Evolutionary conservation across 2,888 invertebrate genomes (phyloP), one percentile per base, ranked within the genome.

Genomic region (Caenorhabditis panamensis): DNA sequence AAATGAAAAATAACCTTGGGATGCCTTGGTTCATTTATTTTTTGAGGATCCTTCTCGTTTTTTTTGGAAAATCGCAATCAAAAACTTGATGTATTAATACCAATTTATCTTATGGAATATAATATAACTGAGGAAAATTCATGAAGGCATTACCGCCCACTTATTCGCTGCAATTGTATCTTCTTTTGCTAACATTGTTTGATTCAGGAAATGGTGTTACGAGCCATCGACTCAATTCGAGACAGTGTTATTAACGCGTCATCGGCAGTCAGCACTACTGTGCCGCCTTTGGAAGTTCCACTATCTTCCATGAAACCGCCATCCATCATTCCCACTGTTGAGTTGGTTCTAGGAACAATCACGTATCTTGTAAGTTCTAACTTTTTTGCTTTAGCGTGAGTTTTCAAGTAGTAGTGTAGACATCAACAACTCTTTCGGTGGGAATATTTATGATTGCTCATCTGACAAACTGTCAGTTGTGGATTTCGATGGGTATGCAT

Each of bases 291-390:
- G 53, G 80, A 75, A n/a, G 28, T 69, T 36, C 79, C 82, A 47
- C 31, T 79, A 26, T 58, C 79, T 20, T 68, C 68, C 11, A 63
- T 77, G 51, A 63, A 72, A 6, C 51, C 72, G 26, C 69, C 73
- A 22, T 73, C 73, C n/a, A 77, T 82, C 51, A 82, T 82, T 62
- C 87, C 87, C 41, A 83, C 86, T n/a, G 88, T 89, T 37, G 91
- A 91, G 64, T 68, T 91, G 26, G 85, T 91, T n/a, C 78, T 91
- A 36, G 91, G 91, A 59, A 88, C 95, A n/a, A 92, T 95, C 83
- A 94, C 95, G 2, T 93, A 96, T 26, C 93, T 95, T 78, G 93
- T 96, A 86, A 95, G 88, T 84, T 63, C 24, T n/a, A 24, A 41
- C 41, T 36, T 54, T 37, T 0, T 41, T 13, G 22, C 22, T 49